Evolutionary conservation across 1,140 invertebrate species (phyloP).

Genomic region (Macrobrachium rosenbergii): DNA sequence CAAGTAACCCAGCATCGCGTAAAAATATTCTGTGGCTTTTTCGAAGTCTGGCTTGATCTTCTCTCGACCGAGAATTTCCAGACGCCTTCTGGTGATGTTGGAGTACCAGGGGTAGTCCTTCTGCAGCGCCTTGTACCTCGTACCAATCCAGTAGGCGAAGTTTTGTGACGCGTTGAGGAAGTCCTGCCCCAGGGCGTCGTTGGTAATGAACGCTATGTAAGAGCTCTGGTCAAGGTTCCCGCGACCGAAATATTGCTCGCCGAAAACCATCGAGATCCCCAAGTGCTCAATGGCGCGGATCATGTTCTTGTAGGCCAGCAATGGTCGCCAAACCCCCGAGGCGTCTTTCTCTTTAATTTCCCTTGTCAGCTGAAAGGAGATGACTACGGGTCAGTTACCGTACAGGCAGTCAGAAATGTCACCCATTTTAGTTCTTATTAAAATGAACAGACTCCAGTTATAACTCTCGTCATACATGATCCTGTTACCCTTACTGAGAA

Average conservation of each 20-base stretch:
- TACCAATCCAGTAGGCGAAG: conserved; percentile 57
- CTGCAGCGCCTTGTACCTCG: conserved; percentile 44
- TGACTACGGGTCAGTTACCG: too few relatives aligned
- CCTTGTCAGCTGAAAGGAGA: conserved; percentile 32
- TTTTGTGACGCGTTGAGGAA: conserved; percentile 77
- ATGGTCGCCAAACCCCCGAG: conserved; percentile 62
- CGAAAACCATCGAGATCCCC: conserved; percentile 77
- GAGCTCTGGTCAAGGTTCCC: conserved; percentile 78
- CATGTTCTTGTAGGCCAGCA: conserved; percentile 85
- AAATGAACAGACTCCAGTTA: too few relatives aligned
- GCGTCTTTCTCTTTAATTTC: conserved; percentile 57
- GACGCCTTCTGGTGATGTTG: conserved; percentile 55
- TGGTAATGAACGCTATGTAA: conserved; percentile 78
- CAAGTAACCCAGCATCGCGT: conserved; percentile 67
- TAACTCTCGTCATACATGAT: too few relatives aligned
- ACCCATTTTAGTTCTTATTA: too few relatives aligned
- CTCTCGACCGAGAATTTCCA: conserved; percentile 51
- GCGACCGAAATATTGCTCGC: conserved; percentile 83
- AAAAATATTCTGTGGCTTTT: conserved; percentile 67
- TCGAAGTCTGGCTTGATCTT: conserved; percentile 65
- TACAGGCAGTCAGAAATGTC: too few relatives aligned
- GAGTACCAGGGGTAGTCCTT: conserved; percentile 58
- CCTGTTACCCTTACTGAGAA: too few relatives aligned
- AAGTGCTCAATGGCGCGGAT: conserved; percentile 86
- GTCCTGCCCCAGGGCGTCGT: conserved; percentile 60